Evolutionary conservation across 2,113 vertebrate species (phyloP).

Genomic region (Sinocyclocheilus grahami): DNA sequence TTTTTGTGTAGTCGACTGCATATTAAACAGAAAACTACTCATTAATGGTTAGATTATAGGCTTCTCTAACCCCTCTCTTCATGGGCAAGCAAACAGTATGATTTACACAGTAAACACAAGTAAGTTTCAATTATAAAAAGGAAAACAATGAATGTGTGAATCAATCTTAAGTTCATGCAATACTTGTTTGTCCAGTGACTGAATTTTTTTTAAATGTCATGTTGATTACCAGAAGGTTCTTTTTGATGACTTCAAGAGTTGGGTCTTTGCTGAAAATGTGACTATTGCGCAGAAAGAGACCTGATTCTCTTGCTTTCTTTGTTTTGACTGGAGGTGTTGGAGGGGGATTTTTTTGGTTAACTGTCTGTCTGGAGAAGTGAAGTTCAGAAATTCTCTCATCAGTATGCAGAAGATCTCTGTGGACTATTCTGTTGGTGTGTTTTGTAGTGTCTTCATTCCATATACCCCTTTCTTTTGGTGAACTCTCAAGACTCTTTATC

Average conservation of each 20-base stretch:
- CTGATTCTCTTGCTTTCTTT: conserved; percentile 78
- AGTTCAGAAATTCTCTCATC: conserved; percentile 60
- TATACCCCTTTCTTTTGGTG: conserved; percentile 41
- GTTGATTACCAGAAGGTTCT: conserved; percentile 79
- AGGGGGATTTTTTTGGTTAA: conserved; percentile 70
- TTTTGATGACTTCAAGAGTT: conserved; percentile 69
- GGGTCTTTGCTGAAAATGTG: conserved; percentile 71
- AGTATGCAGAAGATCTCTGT: conserved; percentile 53
- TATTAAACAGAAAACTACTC: conserved; percentile 17
- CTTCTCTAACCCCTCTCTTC: conserved; percentile 63
- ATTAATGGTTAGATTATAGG: conserved; percentile 20
- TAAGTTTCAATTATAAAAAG: conserved; percentile 67
- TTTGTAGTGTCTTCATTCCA: conserved; percentile 51
- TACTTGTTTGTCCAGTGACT: conserved; percentile 74
- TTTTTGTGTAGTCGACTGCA: not conserved
- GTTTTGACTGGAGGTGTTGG: conserved; percentile 78
- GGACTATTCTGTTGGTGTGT: not conserved
- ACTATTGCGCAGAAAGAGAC: conserved; percentile 78
- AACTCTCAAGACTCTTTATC: conserved; percentile 52
- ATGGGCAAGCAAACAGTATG: conserved; percentile 59
- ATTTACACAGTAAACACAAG: conserved; percentile 53
- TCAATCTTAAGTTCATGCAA: conserved; percentile 78
- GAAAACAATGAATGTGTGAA: conserved; percentile 59
- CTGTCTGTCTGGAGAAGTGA: conserved; percentile 63
- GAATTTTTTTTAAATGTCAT: conserved; percentile 69